Conservation (phyloP, 2,888 invertebrate species). For the Philereme vetulata region DNA sequence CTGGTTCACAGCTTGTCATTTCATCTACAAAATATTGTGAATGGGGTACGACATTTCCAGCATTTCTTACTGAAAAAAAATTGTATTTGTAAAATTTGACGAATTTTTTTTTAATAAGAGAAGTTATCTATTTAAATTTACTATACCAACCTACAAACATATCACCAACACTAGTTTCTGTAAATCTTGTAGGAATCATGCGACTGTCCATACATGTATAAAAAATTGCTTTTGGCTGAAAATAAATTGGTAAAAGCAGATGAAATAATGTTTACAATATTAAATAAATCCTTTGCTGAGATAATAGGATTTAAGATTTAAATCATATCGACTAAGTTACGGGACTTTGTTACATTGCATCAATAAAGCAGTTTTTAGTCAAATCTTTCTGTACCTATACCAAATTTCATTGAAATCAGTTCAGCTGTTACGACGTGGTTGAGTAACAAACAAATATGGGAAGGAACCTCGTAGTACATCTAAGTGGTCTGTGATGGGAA, state of each 20-base stretch:
- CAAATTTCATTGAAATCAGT: too few species aligned
- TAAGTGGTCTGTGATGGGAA: too few species aligned
- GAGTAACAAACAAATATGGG: too few species aligned
- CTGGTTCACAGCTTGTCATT: constrained; percentile 96
- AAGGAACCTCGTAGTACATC: too few species aligned
- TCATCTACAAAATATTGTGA: constrained; percentile 94
- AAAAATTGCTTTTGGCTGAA: constrained; percentile 97
- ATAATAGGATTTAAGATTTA: too few species aligned
- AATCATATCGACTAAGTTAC: too few species aligned
- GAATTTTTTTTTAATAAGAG: background rate
- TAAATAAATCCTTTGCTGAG: too few species aligned
- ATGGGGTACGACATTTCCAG: constrained; percentile 97
- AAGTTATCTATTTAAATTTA: constrained; percentile 15
- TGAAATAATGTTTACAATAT: background rate
- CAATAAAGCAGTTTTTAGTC: too few species aligned
- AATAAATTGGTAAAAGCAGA: constrained; percentile 12
- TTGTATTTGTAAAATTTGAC: constrained; percentile 4
- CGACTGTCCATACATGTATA: constrained; percentile 99
- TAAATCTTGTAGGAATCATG: constrained; percentile 97
- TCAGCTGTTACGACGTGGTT: too few species aligned
- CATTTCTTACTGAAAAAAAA: constrained; percentile 92
- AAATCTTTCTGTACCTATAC: too few species aligned
- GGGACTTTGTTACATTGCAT: too few species aligned
- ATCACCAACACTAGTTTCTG: constrained; percentile 97
- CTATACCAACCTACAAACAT: constrained; percentile 94